phyloP scores from a whole-genome alignment of 2,888 invertebrate species.

The Apomyelois bistriatella region DNA sequence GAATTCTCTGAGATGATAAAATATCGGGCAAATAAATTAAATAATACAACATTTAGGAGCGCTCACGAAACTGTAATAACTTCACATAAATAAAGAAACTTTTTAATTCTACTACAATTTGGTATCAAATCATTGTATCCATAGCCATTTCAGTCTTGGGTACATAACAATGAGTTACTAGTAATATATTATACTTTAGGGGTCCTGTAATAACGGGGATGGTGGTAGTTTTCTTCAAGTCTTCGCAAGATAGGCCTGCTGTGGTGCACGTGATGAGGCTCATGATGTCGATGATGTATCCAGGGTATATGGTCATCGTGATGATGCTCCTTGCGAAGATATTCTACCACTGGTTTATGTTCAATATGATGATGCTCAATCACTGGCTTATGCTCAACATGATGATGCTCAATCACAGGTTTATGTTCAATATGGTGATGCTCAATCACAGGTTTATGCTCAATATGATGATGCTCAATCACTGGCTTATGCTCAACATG shows the following conservation, averaged over 20 bases:
- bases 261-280: background rate
- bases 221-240: conserved; percentile 17
- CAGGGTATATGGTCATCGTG: background rate
- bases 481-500: conserved; percentile 12
- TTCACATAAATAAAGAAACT: conserved; percentile 8
- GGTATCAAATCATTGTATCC: background rate
- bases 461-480: background rate
- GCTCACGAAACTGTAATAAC: conserved; percentile 22
- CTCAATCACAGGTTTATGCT: conserved; percentile 8
- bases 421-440: conserved; percentile 9
- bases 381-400: conserved; percentile 9
- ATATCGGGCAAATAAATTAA: background rate
- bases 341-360: conserved; percentile 2
- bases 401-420: conserved; percentile 8
- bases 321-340: background rate
- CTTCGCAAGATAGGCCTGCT: background rate
- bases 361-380: conserved; percentile 4
- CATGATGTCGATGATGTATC: background rate
- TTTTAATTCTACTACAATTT: conserved; percentile 15
- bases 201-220: conserved; percentile 15
- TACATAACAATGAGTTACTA: background rate
- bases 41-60: conserved; percentile 16
- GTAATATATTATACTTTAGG: background rate
- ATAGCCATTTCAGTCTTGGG: background rate
- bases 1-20: too few relatives aligned